Percentiles rank a stretch among this genome's conserved stretches.
Conservation (phyloP, 2,797 vertebrate genomes). For the Chrosomus eos region DNA sequence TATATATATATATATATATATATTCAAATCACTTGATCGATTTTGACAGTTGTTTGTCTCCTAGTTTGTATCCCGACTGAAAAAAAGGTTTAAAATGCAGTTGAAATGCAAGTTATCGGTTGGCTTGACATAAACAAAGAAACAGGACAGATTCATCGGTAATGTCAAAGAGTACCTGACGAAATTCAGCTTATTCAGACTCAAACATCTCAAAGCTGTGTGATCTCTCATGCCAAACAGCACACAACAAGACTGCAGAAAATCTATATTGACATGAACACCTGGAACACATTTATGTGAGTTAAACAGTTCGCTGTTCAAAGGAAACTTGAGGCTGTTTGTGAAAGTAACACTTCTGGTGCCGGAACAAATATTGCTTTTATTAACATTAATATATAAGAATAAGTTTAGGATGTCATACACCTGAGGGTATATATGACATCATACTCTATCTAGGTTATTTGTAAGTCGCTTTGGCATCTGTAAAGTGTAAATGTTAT, state of each 20-base stretch:
- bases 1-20: too few relatives aligned
- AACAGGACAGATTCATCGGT: background rate
- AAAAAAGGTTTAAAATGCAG: background rate
- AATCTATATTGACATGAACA: conserved; percentile 30
- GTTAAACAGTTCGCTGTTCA: conserved; percentile 19
- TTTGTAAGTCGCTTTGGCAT: background rate
- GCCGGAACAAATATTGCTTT: background rate
- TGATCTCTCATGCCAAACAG: conserved; percentile 23
- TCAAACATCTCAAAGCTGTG: conserved; percentile 31
- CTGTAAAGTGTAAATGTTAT: conserved; percentile 19
- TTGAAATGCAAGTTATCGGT: background rate
- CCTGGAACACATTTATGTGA: conserved; percentile 12
- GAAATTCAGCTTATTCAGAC: background rate
- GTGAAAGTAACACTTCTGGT: conserved; percentile 9
- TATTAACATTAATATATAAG: background rate
- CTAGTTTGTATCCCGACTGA: conserved; percentile 1
- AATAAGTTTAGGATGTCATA: background rate
- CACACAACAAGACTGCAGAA: conserved; percentile 2
- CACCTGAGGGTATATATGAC: conserved; percentile 1
- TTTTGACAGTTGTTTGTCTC: conserved; percentile 26
- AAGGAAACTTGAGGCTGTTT: conserved; percentile 13
- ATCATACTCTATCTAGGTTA: background rate
- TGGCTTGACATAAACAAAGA: conserved; percentile 24
- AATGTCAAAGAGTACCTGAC: background rate
- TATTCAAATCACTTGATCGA: background rate